phyloP scores from a whole-genome alignment of 2,888 invertebrate genomes.

The Camponotus fellah region DNA sequence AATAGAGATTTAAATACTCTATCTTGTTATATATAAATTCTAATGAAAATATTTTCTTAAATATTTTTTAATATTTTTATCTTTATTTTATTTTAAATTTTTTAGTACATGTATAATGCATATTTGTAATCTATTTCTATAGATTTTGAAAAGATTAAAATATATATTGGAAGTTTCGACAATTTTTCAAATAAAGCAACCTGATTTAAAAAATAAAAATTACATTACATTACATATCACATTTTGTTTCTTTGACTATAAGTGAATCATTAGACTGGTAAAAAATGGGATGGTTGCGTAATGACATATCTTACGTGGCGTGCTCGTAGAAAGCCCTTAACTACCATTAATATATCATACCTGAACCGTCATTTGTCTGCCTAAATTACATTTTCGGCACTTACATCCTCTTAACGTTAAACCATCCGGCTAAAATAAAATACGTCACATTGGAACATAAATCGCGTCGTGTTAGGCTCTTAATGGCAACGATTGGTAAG shows the following conservation, averaged over 20 bases:
- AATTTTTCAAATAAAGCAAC: neutral
- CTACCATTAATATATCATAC: slow-evolving; percentile 39
- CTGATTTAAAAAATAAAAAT: neutral
- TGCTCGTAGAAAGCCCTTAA: slow-evolving; percentile 19
- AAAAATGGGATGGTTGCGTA: slow-evolving; percentile 32
- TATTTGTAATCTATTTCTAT: neutral
- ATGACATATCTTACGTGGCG: slow-evolving; percentile 34
- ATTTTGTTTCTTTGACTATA: neutral
- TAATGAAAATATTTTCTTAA: no score
- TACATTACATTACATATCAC: no score
- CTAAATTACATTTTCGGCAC: slow-evolving; percentile 54
- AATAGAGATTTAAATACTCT: neutral
- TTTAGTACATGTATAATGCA: neutral
- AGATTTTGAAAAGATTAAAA: neutral
- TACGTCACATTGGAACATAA: slow-evolving; percentile 38
- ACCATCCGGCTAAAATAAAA: slow-evolving; percentile 40
- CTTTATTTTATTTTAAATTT: no score
- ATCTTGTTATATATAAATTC: no score
- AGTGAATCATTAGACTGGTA: neutral
- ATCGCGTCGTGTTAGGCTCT: slow-evolving; percentile 25
- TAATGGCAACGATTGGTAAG: slow-evolving; percentile 48
- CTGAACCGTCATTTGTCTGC: slow-evolving; percentile 46
- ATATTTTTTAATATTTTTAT: no score
- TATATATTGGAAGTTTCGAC: neutral
- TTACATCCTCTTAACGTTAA: slow-evolving; percentile 49